Evolutionary conservation across 2,888 invertebrate species (phyloP), one percentile per base, ranked within the genome.

Genomic region (Selenia dentaria): DNA sequence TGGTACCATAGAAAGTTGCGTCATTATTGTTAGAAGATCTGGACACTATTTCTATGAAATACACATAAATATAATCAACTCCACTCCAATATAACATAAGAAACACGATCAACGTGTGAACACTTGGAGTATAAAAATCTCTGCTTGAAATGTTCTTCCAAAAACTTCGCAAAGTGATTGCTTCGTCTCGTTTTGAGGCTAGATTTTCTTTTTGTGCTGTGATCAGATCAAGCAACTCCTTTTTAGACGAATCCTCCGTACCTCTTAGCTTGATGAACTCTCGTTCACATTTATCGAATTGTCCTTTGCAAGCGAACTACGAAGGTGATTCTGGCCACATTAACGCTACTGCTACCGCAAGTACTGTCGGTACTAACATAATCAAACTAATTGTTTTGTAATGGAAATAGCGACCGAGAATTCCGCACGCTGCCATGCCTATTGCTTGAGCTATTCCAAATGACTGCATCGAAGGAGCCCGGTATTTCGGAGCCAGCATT

Each of bases 321-420:
- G 47, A 37, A 6, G 61, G 61, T 3, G 61, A 59, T 8, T 62
- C 59, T 5, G 61, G 57, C 55, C 59, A 62, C 4, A 48, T 18
- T 1, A 52, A 29, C 1, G 47, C 39, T 5, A 54, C 28, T 0
- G 34, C 6, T 0, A 50, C 18, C n/a, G 57, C 55, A 10, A 43
- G 3, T 1, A 38, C 8, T 9, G 46, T 45, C 0, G 52, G 50
- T 2, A 43, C 22, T 6, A 38, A 5, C 52, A 57, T 51, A 8
- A 51, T 40, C 1, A 45, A 1, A 8, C 50, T 43, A 0, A 57
- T 43, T 4, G 46, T 43, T 27, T 41, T 40, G 29, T 45, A 51
- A 16, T 46, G 41, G 6, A 54, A 31, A 14, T 44, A 56, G 3
- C 36, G 35, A 8, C 50, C 55, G 5, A 24, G 38, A 4, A 52